Conservation (phyloP, 1,140 invertebrate genomes). For the Drosophila lowei region DNA sequence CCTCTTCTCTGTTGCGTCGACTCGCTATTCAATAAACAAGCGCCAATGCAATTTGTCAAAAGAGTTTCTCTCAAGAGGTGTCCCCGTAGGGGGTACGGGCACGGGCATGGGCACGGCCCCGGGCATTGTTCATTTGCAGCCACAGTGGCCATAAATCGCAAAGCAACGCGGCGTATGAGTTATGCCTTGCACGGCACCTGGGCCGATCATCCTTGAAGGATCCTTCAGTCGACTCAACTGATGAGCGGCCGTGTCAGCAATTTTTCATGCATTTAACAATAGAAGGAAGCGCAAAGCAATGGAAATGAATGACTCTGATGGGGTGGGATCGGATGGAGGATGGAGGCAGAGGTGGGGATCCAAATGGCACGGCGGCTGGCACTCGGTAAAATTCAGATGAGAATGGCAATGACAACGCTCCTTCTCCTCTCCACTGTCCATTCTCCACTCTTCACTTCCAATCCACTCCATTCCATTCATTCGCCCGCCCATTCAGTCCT, state of each 20-base stretch:
- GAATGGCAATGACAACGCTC: conserved; percentile 30
- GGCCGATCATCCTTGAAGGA: conserved; percentile 18
- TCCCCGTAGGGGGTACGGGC: background rate
- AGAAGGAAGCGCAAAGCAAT: conserved; percentile 32
- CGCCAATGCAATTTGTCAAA: conserved; percentile 73
- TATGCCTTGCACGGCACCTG: conserved; percentile 50
- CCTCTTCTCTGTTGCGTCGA: conserved; percentile 23
- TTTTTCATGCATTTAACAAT: conserved; percentile 81
- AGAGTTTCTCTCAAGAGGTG: conserved; percentile 19
- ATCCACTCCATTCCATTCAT: conserved; percentile 3
- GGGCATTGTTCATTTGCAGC: conserved; percentile 71
- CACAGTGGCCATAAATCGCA: conserved; percentile 68
- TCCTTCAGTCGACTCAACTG: conserved; percentile 11
- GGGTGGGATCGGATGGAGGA: no score
- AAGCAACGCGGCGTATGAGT: conserved; percentile 67
- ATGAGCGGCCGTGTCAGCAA: conserved; percentile 59
- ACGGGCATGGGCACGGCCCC: conserved; percentile 3
- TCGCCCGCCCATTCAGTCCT: conserved; percentile 8
- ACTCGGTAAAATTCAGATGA: background rate
- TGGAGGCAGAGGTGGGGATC: background rate
- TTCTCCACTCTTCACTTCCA: conserved; percentile 14
- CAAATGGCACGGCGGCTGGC: no score
- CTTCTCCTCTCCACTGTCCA: conserved; percentile 26
- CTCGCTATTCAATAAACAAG: conserved; percentile 63
- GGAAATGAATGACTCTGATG: conserved; percentile 4